Percentiles rank a stretch among this genome's conserved stretches.
phyloP scores from a whole-genome alignment of 2,113 vertebrate species.

The Lucifuga dentata region DNA sequence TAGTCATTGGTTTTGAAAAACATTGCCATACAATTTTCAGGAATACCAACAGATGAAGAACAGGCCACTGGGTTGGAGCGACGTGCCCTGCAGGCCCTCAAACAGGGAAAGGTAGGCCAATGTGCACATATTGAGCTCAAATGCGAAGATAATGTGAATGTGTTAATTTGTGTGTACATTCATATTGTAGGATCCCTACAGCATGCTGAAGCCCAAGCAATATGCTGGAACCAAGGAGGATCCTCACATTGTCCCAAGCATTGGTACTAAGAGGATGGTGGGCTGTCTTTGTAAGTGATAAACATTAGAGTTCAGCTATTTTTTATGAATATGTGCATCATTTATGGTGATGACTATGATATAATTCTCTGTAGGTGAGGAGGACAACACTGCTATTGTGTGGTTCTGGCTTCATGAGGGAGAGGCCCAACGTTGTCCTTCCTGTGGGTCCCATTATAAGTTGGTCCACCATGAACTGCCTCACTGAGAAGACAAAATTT shows the following conservation, averaged over 20 bases:
- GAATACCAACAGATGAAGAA: conserved; percentile 86
- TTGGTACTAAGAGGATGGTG: conserved; percentile 74
- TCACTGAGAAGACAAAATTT: conserved; percentile 56
- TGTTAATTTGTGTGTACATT: not conserved
- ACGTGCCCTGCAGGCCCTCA: conserved; percentile 76
- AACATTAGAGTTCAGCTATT: not conserved
- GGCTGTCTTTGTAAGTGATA: conserved; percentile 77
- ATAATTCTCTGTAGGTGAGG: conserved; percentile 62
- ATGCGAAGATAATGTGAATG: not conserved
- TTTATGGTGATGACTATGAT: not conserved
- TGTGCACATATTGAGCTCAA: too few relatives aligned
- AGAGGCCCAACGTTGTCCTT: conserved; percentile 76
- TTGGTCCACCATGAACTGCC: conserved; percentile 78
- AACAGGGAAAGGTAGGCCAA: conserved; percentile 77
- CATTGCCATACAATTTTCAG: conserved; percentile 47
- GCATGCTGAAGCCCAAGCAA: conserved; percentile 69
- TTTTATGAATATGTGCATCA: not conserved
- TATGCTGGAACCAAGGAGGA: conserved; percentile 79
- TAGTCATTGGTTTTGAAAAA: not conserved
- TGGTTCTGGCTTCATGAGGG: conserved; percentile 83
- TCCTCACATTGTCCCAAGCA: conserved; percentile 76
- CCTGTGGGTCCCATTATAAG: conserved; percentile 75
- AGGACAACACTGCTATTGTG: conserved; percentile 76
- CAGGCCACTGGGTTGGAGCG: conserved; percentile 85
- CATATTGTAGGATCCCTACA: conserved; percentile 76